These are phyloP conservation scores for Numenius arquata DNA, from an alignment of 2,113 vertebrate genomes.

Conservation along the genomic window DNA sequence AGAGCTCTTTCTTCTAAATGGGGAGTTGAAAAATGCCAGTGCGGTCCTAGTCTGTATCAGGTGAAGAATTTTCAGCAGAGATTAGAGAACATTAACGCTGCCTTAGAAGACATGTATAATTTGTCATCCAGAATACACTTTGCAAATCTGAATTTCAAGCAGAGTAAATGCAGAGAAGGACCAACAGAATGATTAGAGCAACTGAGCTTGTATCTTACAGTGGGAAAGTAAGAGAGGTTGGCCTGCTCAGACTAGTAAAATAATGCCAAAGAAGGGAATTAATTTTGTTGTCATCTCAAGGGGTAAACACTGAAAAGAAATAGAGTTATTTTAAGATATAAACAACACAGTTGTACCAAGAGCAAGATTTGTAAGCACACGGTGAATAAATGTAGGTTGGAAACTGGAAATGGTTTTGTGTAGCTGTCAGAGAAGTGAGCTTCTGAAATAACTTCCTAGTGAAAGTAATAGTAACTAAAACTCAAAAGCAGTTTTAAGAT, in stretches of 20 bases:
- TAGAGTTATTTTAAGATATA: not conserved
- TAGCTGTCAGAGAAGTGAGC: not conserved
- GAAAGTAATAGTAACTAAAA: not conserved
- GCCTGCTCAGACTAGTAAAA: not conserved
- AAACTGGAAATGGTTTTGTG: not conserved
- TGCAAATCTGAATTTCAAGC: slow-evolving; percentile 12
- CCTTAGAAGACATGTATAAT: not conserved
- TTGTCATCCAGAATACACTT: not conserved
- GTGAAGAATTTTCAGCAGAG: not conserved
- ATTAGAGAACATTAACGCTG: not conserved
- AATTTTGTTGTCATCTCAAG: not conserved
- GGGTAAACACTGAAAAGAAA: not conserved
- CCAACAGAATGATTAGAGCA: not conserved
- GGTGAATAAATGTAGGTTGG: not conserved
- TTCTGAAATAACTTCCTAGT: not conserved
- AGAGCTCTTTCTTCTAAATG: not conserved
- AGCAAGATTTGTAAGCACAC: not conserved
- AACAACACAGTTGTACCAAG: not conserved
- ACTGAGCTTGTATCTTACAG: not conserved
- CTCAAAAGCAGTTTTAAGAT: not conserved
- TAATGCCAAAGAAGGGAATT: not conserved
- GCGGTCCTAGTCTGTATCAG: not conserved
- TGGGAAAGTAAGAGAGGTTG: not conserved
- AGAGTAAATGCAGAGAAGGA: not conserved
- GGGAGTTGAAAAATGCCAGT: not conserved